These are phyloP conservation scores for Trichogramma pretiosum DNA, from an alignment of 1,140 invertebrate species.

Conservation along the genomic window DNA sequence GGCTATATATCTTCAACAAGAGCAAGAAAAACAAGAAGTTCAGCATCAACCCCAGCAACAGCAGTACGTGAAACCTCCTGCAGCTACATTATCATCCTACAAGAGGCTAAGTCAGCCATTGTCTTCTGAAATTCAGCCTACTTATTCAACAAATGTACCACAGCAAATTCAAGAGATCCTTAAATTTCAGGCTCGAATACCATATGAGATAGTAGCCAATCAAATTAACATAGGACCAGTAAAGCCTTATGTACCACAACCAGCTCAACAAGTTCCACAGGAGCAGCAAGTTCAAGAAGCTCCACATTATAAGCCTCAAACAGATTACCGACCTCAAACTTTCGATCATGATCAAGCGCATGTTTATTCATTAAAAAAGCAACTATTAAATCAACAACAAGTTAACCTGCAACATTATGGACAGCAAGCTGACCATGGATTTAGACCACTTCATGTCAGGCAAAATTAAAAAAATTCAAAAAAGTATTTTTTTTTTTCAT, in stretches of 20 bases:
- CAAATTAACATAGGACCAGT: conserved; percentile 29
- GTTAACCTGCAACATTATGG: no score
- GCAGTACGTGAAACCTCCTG: conserved; percentile 18
- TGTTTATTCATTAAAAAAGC: no score
- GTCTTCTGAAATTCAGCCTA: conserved; percentile 27
- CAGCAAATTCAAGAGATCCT: conserved; percentile 30
- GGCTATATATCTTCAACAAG: not conserved
- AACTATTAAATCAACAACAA: no score
- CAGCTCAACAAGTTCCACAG: not conserved
- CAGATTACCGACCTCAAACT: no score
- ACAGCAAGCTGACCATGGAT: no score
- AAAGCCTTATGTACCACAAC: conserved; percentile 38
- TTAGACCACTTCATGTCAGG: no score
- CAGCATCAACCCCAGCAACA: conserved; percentile 11
- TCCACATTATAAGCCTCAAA: conserved; percentile 21
- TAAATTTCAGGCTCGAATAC: conserved; percentile 36
- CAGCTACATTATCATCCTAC: conserved; percentile 20
- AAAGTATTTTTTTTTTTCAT: no score
- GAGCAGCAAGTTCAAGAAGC: not conserved
- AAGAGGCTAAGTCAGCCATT: conserved; percentile 24
- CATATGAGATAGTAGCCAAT: conserved; percentile 41
- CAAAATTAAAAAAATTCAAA: no score
- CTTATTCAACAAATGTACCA: conserved; percentile 38
- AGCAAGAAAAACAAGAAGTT: conserved; percentile 11
- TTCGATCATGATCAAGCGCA: no score